These are phyloP conservation scores for Aplodontia rufa DNA, from an alignment of 2,113 vertebrate species.

Conservation along the genomic window DNA sequence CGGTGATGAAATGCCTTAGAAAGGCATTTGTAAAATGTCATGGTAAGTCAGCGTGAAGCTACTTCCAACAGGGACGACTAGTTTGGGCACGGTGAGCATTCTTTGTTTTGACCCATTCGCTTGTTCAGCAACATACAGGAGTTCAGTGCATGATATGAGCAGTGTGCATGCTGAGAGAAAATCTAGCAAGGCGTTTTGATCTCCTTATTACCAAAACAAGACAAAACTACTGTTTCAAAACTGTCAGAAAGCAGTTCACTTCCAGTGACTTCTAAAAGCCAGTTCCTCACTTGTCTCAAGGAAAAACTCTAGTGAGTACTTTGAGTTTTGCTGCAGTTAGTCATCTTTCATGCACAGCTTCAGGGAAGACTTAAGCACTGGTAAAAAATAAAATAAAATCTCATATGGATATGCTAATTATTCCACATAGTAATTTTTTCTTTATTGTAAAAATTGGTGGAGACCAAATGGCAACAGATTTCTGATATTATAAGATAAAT, in stretches of 20 bases:
- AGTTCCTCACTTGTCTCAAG: background rate
- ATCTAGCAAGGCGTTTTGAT: background rate
- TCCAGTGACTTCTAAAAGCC: conserved; percentile 8
- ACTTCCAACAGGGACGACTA: background rate
- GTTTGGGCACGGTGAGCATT: background rate
- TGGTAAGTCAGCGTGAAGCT: background rate
- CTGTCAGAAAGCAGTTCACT: background rate
- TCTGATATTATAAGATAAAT: background rate
- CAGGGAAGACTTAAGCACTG: background rate
- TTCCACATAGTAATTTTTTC: background rate
- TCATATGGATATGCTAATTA: background rate
- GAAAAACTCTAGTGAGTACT: background rate
- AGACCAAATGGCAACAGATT: background rate
- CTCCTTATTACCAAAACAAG: background rate
- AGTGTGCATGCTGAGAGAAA: background rate
- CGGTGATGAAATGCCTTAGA: background rate
- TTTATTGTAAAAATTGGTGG: background rate
- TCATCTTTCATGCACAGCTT: background rate
- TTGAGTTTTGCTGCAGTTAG: background rate
- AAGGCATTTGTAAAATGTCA: background rate
- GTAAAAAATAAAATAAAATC: background rate
- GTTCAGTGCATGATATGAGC: background rate
- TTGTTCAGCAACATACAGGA: background rate
- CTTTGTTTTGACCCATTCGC: background rate
- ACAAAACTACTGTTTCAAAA: conserved; percentile 11